phyloP scores from a whole-genome alignment of 1,140 invertebrate genomes.

The Dicyema japonicum region DNA sequence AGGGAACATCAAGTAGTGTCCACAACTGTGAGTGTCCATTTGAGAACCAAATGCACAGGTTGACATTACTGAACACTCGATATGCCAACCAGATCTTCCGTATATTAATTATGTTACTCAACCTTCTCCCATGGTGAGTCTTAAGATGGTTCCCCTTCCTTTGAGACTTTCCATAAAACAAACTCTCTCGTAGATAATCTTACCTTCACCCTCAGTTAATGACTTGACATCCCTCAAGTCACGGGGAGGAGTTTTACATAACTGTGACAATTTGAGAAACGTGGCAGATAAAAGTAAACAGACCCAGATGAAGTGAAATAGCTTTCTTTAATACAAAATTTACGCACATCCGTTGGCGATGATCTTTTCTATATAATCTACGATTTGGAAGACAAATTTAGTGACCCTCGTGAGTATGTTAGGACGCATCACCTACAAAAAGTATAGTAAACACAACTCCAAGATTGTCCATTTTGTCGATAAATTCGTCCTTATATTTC shows the following conservation, averaged over 20 bases:
- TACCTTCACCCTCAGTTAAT: constrained; percentile 75
- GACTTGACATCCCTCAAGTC: constrained; percentile 62
- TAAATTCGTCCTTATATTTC: constrained; percentile 66
- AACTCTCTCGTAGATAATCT: constrained; percentile 69
- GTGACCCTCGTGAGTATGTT: constrained; percentile 74
- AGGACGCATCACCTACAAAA: constrained; percentile 40
- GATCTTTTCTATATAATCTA: constrained; percentile 57
- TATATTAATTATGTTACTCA: no score
- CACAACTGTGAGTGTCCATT: constrained; percentile 86
- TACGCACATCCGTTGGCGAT: constrained; percentile 35
- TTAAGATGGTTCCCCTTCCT: constrained; percentile 82
- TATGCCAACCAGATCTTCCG: constrained; percentile 63
- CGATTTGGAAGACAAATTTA: constrained; percentile 72
- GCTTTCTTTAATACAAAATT: constrained; percentile 6
- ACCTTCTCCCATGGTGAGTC: constrained; percentile 80
- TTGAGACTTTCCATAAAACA: constrained; percentile 83
- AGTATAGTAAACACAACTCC: constrained; percentile 28
- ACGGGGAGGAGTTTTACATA: constrained; percentile 89
- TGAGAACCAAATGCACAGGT: constrained; percentile 48
- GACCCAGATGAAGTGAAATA: constrained; percentile 42
- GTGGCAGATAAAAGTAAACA: constrained; percentile 73
- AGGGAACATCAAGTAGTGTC: constrained; percentile 84
- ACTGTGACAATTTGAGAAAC: constrained; percentile 51
- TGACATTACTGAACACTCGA: constrained; percentile 95
- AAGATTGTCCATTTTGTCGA: constrained; percentile 70